phyloP scores from a whole-genome alignment of 2,797 vertebrate genomes.

The Sebastes iracundus region DNA sequence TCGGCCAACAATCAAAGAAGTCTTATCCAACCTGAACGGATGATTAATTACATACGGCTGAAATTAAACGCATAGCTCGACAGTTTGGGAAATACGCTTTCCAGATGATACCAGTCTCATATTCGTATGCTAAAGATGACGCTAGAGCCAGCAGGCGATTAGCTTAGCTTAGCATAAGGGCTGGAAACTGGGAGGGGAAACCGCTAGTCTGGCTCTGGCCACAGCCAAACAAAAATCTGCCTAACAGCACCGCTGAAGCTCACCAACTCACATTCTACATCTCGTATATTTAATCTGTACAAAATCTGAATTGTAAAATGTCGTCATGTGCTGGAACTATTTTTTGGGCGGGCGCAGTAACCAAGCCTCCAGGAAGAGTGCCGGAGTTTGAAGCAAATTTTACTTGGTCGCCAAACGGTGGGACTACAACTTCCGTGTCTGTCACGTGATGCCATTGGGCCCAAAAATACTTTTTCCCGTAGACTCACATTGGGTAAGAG shows the following conservation, averaged over 20 bases:
- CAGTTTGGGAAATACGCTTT: too few species aligned
- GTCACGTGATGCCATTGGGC: too few species aligned
- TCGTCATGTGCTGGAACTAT: neutral
- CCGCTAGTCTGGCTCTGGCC: too few species aligned
- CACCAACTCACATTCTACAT: neutral
- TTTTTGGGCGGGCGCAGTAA: neutral
- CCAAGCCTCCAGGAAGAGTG: too few species aligned
- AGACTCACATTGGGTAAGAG: too few species aligned
- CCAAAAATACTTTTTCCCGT: too few species aligned
- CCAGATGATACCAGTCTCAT: too few species aligned
- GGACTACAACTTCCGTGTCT: too few species aligned
- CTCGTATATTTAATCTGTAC: neutral
- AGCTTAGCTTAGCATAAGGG: neutral
- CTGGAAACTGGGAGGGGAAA: neutral
- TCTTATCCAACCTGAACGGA: neutral
- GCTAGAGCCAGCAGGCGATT: neutral
- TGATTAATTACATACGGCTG: neutral
- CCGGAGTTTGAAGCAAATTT: too few species aligned
- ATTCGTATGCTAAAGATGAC: neutral
- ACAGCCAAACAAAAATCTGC: too few species aligned
- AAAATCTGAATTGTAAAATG: neutral
- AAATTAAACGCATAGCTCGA: neutral
- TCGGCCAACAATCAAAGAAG: neutral
- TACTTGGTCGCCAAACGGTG: too few species aligned
- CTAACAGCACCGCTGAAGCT: neutral